These are phyloP conservation scores for Ardeotis arabs DNA, from an alignment of 2,113 vertebrate genomes.

Conservation along the genomic window DNA sequence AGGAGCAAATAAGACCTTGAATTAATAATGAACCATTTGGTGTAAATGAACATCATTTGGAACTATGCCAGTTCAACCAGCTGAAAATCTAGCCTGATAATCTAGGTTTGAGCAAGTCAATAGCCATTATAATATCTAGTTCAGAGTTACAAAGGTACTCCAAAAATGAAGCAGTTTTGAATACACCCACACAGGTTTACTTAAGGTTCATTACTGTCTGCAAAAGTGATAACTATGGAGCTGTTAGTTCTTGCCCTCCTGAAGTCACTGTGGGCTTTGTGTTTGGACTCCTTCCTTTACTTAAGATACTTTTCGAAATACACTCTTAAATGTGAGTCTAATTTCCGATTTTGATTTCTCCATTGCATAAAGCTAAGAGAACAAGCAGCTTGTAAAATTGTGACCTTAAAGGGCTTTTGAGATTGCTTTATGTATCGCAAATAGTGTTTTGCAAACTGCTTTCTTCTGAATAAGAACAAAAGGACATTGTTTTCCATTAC, in stretches of 20 bases:
- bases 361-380: neutral
- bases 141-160: constrained; percentile 21
- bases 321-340: neutral
- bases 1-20: constrained; percentile 60
- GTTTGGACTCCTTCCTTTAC: neutral
- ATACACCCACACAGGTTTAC: neutral
- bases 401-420: neutral
- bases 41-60: constrained; percentile 40
- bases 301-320: neutral
- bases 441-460: neutral
- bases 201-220: constrained; percentile 32
- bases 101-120: constrained; percentile 45
- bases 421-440: neutral
- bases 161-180: neutral
- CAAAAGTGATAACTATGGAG: constrained; percentile 8
- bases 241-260: neutral
- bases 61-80: constrained; percentile 39
- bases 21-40: constrained; percentile 64
- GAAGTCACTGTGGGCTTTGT: neutral
- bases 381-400: neutral
- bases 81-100: constrained; percentile 61
- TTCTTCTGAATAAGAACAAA: neutral
- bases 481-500: neutral
- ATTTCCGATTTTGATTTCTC: neutral
- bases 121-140: constrained; percentile 41